These are phyloP conservation scores for Melipona quadrifasciata DNA, from an alignment of 1,140 invertebrate species.

Conservation along the genomic window DNA sequence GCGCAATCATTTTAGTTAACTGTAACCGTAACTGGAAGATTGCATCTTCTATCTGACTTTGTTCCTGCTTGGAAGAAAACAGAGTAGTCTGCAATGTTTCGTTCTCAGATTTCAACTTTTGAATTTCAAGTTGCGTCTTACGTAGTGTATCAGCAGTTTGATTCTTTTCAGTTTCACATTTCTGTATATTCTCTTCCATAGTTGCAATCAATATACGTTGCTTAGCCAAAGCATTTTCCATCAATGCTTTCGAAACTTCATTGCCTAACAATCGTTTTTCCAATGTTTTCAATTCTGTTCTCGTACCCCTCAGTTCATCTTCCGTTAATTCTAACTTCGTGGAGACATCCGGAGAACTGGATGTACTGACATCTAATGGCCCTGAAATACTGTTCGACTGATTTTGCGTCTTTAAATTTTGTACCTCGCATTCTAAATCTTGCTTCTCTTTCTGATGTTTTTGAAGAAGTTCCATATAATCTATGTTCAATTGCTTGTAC, in stretches of 20 bases:
- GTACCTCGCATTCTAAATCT: conserved; percentile 55
- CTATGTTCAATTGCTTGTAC: conserved; percentile 65
- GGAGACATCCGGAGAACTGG: conserved; percentile 45
- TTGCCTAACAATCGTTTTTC: conserved; percentile 62
- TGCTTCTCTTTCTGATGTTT: conserved; percentile 65
- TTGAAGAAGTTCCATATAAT: conserved; percentile 58
- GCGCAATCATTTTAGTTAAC: conserved; percentile 72
- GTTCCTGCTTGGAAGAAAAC: conserved; percentile 69
- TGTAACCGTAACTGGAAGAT: conserved; percentile 71
- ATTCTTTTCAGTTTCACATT: conserved; percentile 61
- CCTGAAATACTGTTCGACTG: conserved; percentile 20
- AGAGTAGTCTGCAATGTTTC: conserved; percentile 65
- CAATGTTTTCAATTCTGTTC: conserved; percentile 55
- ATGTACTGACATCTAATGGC: neutral
- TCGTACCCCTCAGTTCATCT: conserved; percentile 58
- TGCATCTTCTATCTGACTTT: conserved; percentile 71
- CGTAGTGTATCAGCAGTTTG: conserved; percentile 50
- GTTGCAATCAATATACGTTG: conserved; percentile 59
- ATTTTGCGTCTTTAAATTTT: conserved; percentile 35
- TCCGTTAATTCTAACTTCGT: conserved; percentile 64
- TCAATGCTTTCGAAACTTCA: conserved; percentile 58
- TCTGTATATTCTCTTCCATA: conserved; percentile 61
- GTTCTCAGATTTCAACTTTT: conserved; percentile 68
- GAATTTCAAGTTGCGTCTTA: conserved; percentile 50
- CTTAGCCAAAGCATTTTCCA: conserved; percentile 59